These are phyloP conservation scores for Chymomyza amoena DNA, from an alignment of 2,888 invertebrate genomes.

Conservation along the genomic window DNA sequence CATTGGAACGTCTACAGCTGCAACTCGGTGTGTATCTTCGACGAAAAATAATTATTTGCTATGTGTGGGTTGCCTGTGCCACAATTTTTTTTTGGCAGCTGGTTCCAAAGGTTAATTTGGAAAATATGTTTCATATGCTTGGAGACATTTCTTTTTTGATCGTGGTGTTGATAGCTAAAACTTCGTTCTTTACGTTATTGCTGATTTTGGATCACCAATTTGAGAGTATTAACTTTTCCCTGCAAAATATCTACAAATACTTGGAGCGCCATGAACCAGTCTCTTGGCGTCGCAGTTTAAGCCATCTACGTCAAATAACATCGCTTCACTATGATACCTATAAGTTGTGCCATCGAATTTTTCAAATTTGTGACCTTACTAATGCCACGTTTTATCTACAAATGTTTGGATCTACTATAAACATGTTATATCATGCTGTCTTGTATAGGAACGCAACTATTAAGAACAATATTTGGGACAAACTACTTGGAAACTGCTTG, in stretches of 20 bases:
- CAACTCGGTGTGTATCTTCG: conserved; percentile 23
- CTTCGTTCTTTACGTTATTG: conserved; percentile 34
- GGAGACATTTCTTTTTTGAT: conserved; percentile 2
- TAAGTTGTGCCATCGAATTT: conserved; percentile 28
- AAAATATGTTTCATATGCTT: background rate
- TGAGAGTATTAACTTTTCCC: conserved; percentile 37
- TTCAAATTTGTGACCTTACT: conserved; percentile 32
- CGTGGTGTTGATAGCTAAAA: conserved; percentile 18
- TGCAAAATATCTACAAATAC: conserved; percentile 17
- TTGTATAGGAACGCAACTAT: conserved; percentile 19
- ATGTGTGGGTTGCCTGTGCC: background rate
- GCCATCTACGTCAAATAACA: conserved; percentile 19
- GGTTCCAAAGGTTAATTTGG: background rate
- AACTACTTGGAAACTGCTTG: conserved; percentile 18
- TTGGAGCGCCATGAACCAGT: background rate
- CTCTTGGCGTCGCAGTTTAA: background rate
- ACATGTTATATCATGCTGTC: conserved; percentile 35
- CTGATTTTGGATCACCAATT: conserved; percentile 54
- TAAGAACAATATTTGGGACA: background rate
- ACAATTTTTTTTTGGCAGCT: background rate
- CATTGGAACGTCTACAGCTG: conserved; percentile 29
- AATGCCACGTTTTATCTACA: conserved; percentile 27
- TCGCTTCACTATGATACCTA: conserved; percentile 40
- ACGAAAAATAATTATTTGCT: conserved; percentile 9
- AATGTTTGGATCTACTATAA: conserved; percentile 35